phyloP scores from a whole-genome alignment of 2,113 vertebrate species.

The Stegastes partitus region DNA sequence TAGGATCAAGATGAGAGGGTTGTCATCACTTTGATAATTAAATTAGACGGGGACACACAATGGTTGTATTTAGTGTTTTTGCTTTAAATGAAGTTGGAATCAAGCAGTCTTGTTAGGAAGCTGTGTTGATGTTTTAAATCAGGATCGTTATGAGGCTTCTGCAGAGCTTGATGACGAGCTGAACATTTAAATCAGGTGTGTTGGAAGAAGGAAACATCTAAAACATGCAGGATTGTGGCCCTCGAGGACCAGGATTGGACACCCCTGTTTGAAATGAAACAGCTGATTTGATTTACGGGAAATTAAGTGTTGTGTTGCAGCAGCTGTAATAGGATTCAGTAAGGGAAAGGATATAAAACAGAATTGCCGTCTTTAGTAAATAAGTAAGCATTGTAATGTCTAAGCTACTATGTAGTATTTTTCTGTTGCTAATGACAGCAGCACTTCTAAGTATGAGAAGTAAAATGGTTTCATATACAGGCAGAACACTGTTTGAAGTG shows the following conservation, averaged over 20 bases:
- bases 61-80: constrained; percentile 16
- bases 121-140: neutral
- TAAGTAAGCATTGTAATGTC: neutral
- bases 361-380: neutral
- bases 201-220: no score
- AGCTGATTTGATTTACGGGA: neutral
- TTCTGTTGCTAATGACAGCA: no score
- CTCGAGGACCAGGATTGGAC: no score
- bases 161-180: no score
- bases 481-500: no score
- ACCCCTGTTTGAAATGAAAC: neutral
- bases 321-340: neutral
- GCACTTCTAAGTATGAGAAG: no score
- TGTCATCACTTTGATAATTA: neutral
- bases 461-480: no score
- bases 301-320: neutral
- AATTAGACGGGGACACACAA: neutral
- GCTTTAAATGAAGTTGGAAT: neutral
- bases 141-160: no score
- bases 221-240: no score
- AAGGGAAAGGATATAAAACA: neutral
- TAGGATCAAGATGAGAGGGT: constrained; percentile 1
- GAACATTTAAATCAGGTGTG: no score
- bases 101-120: neutral
- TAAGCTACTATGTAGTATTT: no score